Conservation (phyloP, 2,888 invertebrate genomes). For the Trisateles emortualis region DNA sequence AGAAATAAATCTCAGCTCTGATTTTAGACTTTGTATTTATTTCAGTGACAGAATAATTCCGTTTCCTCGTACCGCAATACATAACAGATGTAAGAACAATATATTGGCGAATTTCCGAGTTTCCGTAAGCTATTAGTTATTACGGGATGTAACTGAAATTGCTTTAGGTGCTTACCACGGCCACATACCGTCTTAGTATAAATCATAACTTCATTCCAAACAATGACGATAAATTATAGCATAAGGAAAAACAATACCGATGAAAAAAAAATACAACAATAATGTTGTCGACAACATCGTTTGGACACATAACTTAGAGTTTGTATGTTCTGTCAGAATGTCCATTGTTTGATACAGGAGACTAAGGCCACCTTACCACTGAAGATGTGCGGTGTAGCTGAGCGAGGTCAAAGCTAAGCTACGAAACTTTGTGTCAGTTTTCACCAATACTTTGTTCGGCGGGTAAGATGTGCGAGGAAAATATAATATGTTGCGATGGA, state of each 20-base stretch:
- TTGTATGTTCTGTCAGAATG: constrained; percentile 8
- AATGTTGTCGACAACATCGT: constrained; percentile 10
- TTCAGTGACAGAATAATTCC: constrained; percentile 9
- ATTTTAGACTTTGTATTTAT: constrained; percentile 16
- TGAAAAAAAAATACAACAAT: constrained; percentile 58
- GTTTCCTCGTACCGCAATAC: constrained; percentile 13
- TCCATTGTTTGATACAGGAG: constrained; percentile 3
- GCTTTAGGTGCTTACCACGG: constrained; percentile 41
- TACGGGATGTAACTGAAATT: constrained; percentile 48
- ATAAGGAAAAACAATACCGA: constrained; percentile 56
- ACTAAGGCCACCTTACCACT: background rate
- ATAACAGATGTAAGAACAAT: constrained; percentile 24
- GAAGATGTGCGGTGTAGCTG: background rate
- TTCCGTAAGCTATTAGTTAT: constrained; percentile 24
- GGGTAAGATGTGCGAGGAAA: too few relatives aligned
- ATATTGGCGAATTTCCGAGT: constrained; percentile 25
- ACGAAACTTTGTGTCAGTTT: too few relatives aligned
- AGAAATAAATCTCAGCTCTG: constrained; percentile 25
- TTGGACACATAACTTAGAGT: constrained; percentile 18
- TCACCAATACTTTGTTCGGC: too few relatives aligned
- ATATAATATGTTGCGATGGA: too few relatives aligned
- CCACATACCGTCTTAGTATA: constrained; percentile 59
- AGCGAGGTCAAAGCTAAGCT: too few relatives aligned
- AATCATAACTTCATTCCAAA: constrained; percentile 64
- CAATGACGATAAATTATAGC: constrained; percentile 67